These are phyloP conservation scores for Tetrax tetrax DNA, from an alignment of 2,113 vertebrate species.

Conservation along the genomic window DNA sequence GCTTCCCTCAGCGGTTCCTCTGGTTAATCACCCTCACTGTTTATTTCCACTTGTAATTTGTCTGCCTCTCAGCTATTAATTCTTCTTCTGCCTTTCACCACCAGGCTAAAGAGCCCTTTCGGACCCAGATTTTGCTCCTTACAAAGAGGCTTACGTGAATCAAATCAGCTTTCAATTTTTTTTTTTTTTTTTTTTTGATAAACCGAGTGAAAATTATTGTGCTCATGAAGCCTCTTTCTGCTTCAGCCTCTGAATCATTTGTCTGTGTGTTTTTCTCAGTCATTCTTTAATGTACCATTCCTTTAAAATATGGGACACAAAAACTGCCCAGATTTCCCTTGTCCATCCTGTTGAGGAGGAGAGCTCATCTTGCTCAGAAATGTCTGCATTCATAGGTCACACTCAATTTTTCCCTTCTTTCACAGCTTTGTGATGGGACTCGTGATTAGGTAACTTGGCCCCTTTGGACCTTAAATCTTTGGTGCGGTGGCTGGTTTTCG, in stretches of 20 bases:
- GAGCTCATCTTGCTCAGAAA: background rate
- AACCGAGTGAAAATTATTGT: background rate
- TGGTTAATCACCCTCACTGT: background rate
- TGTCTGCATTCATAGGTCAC: background rate
- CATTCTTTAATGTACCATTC: too few species aligned
- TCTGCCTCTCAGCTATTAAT: background rate
- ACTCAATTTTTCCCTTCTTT: background rate
- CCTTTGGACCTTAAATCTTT: background rate
- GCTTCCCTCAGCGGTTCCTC: background rate
- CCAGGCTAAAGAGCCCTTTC: background rate
- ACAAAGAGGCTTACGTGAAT: accelerated
- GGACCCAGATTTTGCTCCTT: background rate
- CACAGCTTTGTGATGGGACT: background rate
- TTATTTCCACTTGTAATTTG: background rate
- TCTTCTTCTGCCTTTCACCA: background rate
- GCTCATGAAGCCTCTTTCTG: background rate
- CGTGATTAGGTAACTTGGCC: background rate
- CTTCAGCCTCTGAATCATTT: background rate
- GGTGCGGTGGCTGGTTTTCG: background rate
- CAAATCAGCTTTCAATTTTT: accelerated
- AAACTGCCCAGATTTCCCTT: background rate
- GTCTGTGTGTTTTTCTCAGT: background rate
- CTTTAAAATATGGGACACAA: background rate
- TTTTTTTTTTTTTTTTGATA: background rate
- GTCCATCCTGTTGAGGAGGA: background rate